Evolutionary conservation across 2,113 vertebrate species (phyloP).

Genomic region (Oryzias javanicus): DNA sequence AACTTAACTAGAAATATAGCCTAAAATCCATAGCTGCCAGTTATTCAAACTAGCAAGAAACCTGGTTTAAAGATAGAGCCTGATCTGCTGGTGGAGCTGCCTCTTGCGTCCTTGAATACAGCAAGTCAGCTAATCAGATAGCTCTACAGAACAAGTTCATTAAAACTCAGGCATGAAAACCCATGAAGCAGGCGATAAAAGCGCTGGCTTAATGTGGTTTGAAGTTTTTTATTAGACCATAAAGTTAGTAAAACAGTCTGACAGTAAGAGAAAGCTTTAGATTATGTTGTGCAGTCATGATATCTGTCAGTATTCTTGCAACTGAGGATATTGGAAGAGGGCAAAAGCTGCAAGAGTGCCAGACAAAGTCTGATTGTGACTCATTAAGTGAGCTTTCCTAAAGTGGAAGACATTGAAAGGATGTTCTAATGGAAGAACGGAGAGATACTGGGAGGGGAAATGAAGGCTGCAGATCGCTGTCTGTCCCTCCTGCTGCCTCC

Average conservation of each 20-base stretch:
- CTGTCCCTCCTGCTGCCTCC: slow-evolving; percentile 62
- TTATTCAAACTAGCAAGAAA: too few species aligned
- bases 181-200: background rate
- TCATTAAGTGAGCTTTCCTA: slow-evolving; percentile 41
- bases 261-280: background rate
- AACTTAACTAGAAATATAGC: too few species aligned
- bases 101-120: too few species aligned
- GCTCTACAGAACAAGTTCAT: too few species aligned
- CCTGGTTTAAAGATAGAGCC: too few species aligned
- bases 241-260: slow-evolving; percentile 4
- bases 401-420: slow-evolving; percentile 47
- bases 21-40: too few species aligned
- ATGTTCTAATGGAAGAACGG: slow-evolving; percentile 39
- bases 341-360: slow-evolving; percentile 22
- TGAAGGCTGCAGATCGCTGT: slow-evolving; percentile 42
- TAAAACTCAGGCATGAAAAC: background rate
- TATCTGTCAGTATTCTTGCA: slow-evolving; percentile 3
- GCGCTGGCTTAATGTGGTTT: background rate
- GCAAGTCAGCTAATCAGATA: too few species aligned
- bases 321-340: slow-evolving; percentile 18
- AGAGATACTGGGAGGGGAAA: slow-evolving; percentile 21
- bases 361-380: slow-evolving; percentile 31
- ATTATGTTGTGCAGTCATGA: slow-evolving; percentile 3
- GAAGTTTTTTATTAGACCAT: background rate
- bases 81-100: too few species aligned